Percentiles rank a stretch among this genome's conserved stretches.
phyloP scores from a whole-genome alignment of 2,113 vertebrate genomes.

The Corynorhinus townsendii region DNA sequence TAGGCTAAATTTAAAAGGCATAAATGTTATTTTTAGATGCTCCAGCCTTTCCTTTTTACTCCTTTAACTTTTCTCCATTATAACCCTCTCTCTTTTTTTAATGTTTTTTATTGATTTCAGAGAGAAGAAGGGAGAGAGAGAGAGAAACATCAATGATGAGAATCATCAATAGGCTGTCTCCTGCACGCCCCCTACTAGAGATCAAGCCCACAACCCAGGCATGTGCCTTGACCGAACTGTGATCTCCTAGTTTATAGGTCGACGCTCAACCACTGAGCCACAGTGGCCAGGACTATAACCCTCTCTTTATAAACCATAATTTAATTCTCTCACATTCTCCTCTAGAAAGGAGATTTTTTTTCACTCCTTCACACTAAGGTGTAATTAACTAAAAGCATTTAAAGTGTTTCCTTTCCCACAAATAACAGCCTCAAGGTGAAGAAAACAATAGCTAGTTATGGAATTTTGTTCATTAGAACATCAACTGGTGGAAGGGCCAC shows the following conservation, averaged over 20 bases:
- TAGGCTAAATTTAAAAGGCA: not conserved
- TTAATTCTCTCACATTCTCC: not conserved
- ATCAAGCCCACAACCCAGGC: too few species aligned
- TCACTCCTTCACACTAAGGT: not conserved
- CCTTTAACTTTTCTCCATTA: not conserved
- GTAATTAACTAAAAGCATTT: not conserved
- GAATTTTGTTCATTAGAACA: not conserved
- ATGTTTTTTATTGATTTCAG: too few species aligned
- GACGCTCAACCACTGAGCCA: too few species aligned
- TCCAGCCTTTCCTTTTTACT: not conserved
- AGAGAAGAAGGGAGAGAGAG: too few species aligned
- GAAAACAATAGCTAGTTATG: not conserved
- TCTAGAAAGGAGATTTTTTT: not conserved
- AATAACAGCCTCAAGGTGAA: not conserved
- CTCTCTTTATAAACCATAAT: not conserved
- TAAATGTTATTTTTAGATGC: not conserved
- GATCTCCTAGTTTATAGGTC: too few species aligned
- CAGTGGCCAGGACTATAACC: too few species aligned
- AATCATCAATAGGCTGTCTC: too few species aligned
- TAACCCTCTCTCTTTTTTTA: not conserved
- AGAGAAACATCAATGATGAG: too few species aligned
- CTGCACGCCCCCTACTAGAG: too few species aligned
- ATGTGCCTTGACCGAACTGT: too few species aligned
- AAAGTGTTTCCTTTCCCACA: not conserved
- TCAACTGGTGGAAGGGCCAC: not conserved